Conservation (phyloP, 2,888 invertebrate species). For the Glaucopsyche alexis region DNA sequence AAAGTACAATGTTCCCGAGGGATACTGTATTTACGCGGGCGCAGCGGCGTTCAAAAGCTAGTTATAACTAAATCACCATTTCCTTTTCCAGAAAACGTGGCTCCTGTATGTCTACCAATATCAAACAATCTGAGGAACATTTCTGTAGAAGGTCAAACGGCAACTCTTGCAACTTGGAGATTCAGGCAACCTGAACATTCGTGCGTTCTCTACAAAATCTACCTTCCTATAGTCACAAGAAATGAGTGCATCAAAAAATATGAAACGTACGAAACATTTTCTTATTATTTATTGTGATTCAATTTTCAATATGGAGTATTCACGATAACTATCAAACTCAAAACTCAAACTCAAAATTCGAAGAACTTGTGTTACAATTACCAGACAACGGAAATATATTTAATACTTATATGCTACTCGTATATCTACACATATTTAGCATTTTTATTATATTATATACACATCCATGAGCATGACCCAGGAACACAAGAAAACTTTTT, state of each 20-base stretch:
- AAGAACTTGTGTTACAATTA: too few species aligned
- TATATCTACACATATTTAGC: too few species aligned
- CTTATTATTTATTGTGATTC: background rate
- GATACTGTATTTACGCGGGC: too few species aligned
- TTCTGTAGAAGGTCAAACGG: slow-evolving; percentile 27
- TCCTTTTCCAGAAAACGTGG: slow-evolving; percentile 35
- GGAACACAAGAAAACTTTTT: too few species aligned
- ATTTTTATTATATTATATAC: too few species aligned
- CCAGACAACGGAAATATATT: too few species aligned
- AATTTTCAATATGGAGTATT: background rate
- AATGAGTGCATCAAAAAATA: slow-evolving; percentile 10
- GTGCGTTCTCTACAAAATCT: slow-evolving; percentile 28
- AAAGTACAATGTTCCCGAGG: too few species aligned
- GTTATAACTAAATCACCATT: background rate
- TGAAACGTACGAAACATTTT: background rate
- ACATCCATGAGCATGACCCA: too few species aligned
- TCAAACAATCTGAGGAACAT: slow-evolving; percentile 21
- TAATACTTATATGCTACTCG: background rate
- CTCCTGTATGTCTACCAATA: slow-evolving; percentile 37
- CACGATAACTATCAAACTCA: too few species aligned
- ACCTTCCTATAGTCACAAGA: slow-evolving; percentile 32
- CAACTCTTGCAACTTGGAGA: slow-evolving; percentile 36
- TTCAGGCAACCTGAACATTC: slow-evolving; percentile 29
- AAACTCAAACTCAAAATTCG: too few species aligned
- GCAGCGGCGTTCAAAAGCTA: too few species aligned